Conservation (phyloP, 2,113 vertebrate genomes). For the Channa argus region DNA sequence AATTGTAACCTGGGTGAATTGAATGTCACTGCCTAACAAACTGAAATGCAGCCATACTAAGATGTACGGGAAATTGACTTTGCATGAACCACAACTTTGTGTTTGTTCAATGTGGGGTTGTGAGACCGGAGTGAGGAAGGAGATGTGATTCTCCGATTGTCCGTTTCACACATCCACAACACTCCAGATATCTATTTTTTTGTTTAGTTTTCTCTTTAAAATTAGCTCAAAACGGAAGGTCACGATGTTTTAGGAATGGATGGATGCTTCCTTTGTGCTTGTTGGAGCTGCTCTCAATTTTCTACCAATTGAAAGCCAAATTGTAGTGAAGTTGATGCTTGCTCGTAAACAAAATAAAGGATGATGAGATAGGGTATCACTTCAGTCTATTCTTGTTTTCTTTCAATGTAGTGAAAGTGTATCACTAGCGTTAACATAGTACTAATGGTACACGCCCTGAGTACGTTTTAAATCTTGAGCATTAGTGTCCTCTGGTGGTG, state of each 20-base stretch:
- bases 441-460: conserved; percentile 16
- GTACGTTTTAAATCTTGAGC: neutral
- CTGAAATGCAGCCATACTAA: conserved; percentile 62
- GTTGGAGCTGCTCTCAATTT: conserved; percentile 84
- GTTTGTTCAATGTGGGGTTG: conserved; percentile 61
- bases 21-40: conserved; percentile 71
- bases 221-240: conserved; percentile 69
- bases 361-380: conserved; percentile 78
- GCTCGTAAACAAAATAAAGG: conserved; percentile 88
- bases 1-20: conserved; percentile 50
- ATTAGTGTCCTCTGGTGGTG: conserved; percentile 54
- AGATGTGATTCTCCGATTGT: conserved; percentile 71
- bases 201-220: conserved; percentile 55
- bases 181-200: conserved; percentile 47
- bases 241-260: conserved; percentile 67
- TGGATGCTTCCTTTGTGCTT: conserved; percentile 82
- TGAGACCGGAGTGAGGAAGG: conserved; percentile 51
- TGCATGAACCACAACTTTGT: conserved; percentile 75
- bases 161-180: conserved; percentile 69
- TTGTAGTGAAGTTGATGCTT: conserved; percentile 86
- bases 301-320: conserved; percentile 79
- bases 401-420: neutral
- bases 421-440: neutral
- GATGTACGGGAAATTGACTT: conserved; percentile 50
- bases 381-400: conserved; percentile 33